Base-by-base conservation (phyloP, 2,888 invertebrate genomes). In the Tetragonula carbonaria region DNA sequence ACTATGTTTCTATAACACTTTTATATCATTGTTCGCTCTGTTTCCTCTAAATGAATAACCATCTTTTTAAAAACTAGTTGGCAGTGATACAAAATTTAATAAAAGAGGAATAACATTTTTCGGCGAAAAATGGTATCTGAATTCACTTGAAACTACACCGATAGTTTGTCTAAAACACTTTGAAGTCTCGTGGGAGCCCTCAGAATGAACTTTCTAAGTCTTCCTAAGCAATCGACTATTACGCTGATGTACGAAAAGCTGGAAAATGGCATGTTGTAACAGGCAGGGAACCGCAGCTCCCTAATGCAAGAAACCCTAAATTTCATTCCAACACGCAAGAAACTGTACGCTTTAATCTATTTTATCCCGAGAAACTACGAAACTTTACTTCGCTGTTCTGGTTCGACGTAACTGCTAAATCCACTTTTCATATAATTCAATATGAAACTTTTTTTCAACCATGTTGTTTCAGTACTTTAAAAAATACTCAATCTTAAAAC, bases 221-320 rank as follows among this genome's bases (percentile, higher is more conserved):
- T 33, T 33, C 14, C 4, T 2, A 14, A 1, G 13, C 28, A 38
- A 13, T 57, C 21, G 6, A 45, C 11, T 45, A 8, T 45, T 45
- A 8, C 16, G 21, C 14, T 2, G 57, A 45, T 3, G 21, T n/a
- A 50, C 55, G 33, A 6, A 28, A 11, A 50, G 18, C 50, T 16
- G 6, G 14, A 62, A 67, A 79, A 59, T 45, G 53, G 74, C 45
- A 45, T 45, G 45, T 16, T 50, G 68, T 28, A 8, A 51, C 16
- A n/a, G n/a, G 21, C 3, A 16, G 57, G 4, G 8, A 66, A 33
- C 57, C 33, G 4, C 62, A 21, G 21, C 65, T 55, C 18, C 28
- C 33, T 45, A n/a, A 33, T 18, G 45, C 62, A 53, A 71, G 51
- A 63, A 63, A 72, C 77, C 72, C 5, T 21, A 66, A 68, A 79